Conservation (phyloP, 2,888 invertebrate genomes). For the Oxytorus armatus region DNA sequence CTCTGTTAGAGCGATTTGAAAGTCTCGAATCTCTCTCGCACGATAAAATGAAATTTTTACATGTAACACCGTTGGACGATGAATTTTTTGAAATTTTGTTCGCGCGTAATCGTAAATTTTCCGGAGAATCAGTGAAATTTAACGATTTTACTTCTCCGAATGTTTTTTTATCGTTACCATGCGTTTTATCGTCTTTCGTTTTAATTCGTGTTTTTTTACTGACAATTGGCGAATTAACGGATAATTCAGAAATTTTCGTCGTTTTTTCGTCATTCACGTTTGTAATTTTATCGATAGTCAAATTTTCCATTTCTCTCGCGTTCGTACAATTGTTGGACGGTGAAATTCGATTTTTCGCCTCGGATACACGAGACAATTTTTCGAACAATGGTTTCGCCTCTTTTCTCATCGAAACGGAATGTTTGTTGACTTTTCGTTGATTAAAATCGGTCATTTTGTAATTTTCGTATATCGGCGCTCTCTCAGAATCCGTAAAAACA, state of each 20-base stretch:
- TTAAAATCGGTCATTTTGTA: slow-evolving; percentile 53
- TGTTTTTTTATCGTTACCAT: slow-evolving; percentile 5
- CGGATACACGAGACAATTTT: not conserved
- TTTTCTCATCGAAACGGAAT: not conserved
- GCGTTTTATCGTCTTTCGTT: slow-evolving; percentile 16
- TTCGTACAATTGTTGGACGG: not conserved
- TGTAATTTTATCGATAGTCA: slow-evolving; percentile 14
- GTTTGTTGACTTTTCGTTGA: slow-evolving; percentile 31
- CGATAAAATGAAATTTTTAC: slow-evolving; percentile 28
- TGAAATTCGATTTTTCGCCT: slow-evolving; percentile 26
- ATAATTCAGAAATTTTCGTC: not conserved
- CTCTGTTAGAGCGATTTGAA: slow-evolving; percentile 9
- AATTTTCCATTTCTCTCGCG: slow-evolving; percentile 6
- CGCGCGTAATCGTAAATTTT: slow-evolving; percentile 11
- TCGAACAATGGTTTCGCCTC: slow-evolving; percentile 9
- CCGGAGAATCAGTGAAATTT: not conserved
- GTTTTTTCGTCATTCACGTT: not conserved
- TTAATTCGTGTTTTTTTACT: slow-evolving; percentile 36
- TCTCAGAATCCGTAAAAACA: slow-evolving; percentile 70
- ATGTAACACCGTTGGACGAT: not conserved
- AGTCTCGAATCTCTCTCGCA: slow-evolving; percentile 31
- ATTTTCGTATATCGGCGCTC: slow-evolving; percentile 76
- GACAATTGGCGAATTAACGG: not conserved
- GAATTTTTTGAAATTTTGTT: slow-evolving; percentile 32
- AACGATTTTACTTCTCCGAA: slow-evolving; percentile 6